These are phyloP conservation scores for Dallia pectoralis DNA, from an alignment of 2,797 vertebrate genomes.

Conservation along the genomic window DNA sequence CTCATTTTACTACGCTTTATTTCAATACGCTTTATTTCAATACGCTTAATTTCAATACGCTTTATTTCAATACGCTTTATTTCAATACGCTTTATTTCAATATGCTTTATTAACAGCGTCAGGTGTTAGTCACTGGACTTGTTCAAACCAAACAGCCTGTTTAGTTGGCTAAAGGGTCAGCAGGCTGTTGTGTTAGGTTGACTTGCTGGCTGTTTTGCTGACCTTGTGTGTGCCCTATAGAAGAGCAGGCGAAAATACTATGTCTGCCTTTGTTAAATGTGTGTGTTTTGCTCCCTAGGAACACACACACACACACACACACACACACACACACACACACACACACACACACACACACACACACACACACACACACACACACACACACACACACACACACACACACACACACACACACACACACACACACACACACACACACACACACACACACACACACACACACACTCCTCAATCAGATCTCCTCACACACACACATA, in stretches of 20 bases:
- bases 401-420: not conserved
- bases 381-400: not conserved
- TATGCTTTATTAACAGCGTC: not conserved
- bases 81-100: not conserved
- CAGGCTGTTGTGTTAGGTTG: not conserved
- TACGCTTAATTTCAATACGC: too few relatives aligned
- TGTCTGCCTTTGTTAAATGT: conserved; percentile 26
- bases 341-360: not conserved
- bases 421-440: not conserved
- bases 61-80: not conserved
- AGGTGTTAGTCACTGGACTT: not conserved
- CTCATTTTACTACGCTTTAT: too few relatives aligned
- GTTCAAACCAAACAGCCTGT: not conserved
- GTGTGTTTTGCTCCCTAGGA: conserved; percentile 8
- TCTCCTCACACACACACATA: not conserved
- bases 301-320: conserved; percentile 1
- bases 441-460: conserved; percentile 1
- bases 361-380: not conserved
- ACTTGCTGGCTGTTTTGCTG: not conserved
- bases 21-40: not conserved
- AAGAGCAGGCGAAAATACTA: conserved; percentile 23
- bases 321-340: not conserved
- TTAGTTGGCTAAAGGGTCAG: not conserved
- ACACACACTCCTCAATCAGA: too few relatives aligned
- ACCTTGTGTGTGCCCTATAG: not conserved